Evolutionary conservation across 2,888 invertebrate species (phyloP).

Genomic region (Alloplasta piceator): DNA sequence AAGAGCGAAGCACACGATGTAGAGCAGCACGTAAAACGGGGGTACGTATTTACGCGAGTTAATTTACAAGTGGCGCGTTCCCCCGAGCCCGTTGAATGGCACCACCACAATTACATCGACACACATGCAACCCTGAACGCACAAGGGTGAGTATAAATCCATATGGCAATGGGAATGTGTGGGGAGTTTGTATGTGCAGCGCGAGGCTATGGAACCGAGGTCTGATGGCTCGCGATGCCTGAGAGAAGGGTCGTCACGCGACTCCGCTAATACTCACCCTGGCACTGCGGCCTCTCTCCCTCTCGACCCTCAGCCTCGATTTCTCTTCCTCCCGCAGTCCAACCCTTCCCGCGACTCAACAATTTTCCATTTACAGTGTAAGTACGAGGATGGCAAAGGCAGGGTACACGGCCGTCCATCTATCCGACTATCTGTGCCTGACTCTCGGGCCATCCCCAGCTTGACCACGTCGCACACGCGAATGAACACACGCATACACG

Average conservation of each 20-base stretch:
- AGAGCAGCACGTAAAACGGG: slow-evolving; percentile 63
- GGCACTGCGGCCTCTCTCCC: slow-evolving; percentile 16
- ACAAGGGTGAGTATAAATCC: neutral
- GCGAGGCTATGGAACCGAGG: slow-evolving; percentile 29
- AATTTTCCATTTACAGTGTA: neutral
- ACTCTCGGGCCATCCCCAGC: slow-evolving; percentile 2
- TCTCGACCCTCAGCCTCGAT: neutral
- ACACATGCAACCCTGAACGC: neutral
- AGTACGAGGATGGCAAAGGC: slow-evolving; percentile 21
- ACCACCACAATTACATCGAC: slow-evolving; percentile 58
- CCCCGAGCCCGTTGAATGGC: slow-evolving; percentile 63
- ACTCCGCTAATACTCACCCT: slow-evolving; percentile 58
- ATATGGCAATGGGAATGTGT: neutral
- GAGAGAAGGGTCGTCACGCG: slow-evolving; percentile 58
- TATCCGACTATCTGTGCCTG: slow-evolving; percentile 20
- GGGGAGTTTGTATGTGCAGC: slow-evolving; percentile 9
- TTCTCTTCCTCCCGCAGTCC: neutral
- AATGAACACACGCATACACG: neutral
- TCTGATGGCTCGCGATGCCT: slow-evolving; percentile 54
- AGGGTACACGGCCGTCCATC: slow-evolving; percentile 35
- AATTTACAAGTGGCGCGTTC: slow-evolving; percentile 66
- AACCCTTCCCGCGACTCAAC: neutral
- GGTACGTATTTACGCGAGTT: slow-evolving; percentile 67
- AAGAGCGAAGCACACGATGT: slow-evolving; percentile 61
- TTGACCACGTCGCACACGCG: slow-evolving; percentile 5